Evolutionary conservation across 2,888 invertebrate genomes (phyloP), one percentile per base, ranked within the genome.

Genomic region (Syritta pipiens): DNA sequence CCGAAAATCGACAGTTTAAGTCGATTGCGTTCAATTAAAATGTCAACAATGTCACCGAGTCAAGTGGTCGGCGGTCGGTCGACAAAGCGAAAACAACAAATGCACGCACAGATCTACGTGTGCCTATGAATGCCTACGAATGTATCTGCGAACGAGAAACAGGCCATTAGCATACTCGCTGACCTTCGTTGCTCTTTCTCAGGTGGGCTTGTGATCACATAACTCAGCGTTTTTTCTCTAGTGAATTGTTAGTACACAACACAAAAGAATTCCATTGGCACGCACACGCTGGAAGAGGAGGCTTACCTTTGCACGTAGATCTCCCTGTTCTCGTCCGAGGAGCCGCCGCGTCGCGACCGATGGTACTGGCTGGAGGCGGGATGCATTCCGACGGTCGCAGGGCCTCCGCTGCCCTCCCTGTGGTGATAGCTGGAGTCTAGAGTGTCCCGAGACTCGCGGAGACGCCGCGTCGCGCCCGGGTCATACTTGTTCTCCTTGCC

Each of bases 401-500:
- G 14, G 28, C 44, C 53, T 51, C 26, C 72, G 75, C 82, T 82
- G 63, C 22, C 83, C 14, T 63, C 68, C 14, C 60, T 28, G 3
- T 24, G 72, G 40, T 44, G 74, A 71, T 6, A 68, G 76, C 35
- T 60, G 20, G 55, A 37, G 19, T 67, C 69, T 17, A 67, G 17
- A n/a, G 75, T 62, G 84, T 86, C 71, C 57, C 83, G 62, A 83
- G 83, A 83, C 9, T 81, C 83, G 9, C 83, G 83, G 6, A 71
- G 77, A 7, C 84, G 90, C 90, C 84, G 89, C 90, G 85, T 93
- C 92, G 81, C 76, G 48, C 77, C 77, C 0, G 84, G 82, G 51
- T 93, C 94, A 90, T 95, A 95, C 86, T 95, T 94, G 88, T 94
- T 94, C 89, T 95, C 95, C 84, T 94, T 92, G 81, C 95, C 95